Conservation (phyloP, 2,113 vertebrate genomes). For the Pycnonotus jocosus region DNA sequence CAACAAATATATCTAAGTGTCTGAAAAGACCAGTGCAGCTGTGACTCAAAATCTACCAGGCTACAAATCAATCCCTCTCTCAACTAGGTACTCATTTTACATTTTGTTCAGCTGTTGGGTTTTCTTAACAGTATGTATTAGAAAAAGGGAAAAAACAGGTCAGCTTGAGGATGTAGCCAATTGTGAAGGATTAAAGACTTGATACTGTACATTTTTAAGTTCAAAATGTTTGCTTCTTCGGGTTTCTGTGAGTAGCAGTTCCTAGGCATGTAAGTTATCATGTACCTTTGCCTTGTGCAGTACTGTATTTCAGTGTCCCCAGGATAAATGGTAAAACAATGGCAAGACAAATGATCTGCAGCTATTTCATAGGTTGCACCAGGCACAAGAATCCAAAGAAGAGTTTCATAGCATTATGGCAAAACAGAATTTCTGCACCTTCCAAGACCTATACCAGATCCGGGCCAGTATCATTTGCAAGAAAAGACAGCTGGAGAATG, state of each 20-base stretch:
- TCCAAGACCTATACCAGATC: background rate
- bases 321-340: background rate
- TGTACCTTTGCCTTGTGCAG: background rate
- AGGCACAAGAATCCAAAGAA: background rate
- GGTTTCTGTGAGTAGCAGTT: background rate
- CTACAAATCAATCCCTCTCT: background rate
- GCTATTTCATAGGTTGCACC: background rate
- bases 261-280: background rate
- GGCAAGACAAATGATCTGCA: background rate
- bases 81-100: background rate
- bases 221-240: background rate
- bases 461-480: background rate
- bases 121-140: background rate
- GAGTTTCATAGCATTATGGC: background rate
- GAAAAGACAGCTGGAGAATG: background rate
- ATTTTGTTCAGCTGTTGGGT: background rate
- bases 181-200: background rate
- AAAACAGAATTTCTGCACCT: background rate
- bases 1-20: background rate
- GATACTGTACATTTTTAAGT: background rate
- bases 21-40: background rate
- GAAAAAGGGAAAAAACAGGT: background rate
- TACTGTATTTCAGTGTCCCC: background rate
- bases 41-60: background rate
- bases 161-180: background rate